Conservation (phyloP, 2,888 invertebrate species). For the Trachelus stipa region DNA sequence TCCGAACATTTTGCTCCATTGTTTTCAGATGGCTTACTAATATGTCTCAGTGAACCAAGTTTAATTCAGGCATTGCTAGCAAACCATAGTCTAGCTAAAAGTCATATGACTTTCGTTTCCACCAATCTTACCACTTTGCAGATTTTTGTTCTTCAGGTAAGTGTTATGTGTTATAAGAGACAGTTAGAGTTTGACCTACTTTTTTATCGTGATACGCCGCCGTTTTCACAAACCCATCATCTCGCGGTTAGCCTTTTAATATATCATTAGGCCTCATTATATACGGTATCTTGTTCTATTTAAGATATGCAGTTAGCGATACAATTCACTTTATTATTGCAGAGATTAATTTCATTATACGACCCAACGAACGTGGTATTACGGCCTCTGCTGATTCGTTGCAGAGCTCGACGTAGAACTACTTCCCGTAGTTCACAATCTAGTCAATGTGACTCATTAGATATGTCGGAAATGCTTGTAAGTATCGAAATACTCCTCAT, state of each 20-base stretch:
- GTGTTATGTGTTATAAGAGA: conserved; percentile 8
- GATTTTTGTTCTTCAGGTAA: conserved; percentile 71
- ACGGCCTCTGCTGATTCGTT: conserved; percentile 66
- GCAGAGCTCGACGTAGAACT: conserved; percentile 55
- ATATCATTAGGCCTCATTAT: not conserved
- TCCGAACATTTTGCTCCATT: not conserved
- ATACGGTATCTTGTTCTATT: not conserved
- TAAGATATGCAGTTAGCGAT: not conserved
- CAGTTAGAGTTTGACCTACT: not conserved
- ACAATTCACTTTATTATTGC: conserved; percentile 15
- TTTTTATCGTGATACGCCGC: not conserved
- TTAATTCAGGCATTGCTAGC: conserved; percentile 67
- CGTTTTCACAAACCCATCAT: not conserved
- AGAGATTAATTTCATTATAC: conserved; percentile 70
- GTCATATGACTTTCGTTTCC: conserved; percentile 68
- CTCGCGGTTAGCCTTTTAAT: not conserved
- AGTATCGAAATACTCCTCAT: conserved; percentile 24
- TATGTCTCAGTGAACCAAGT: conserved; percentile 64
- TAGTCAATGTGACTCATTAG: conserved; percentile 68
- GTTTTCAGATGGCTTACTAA: conserved; percentile 67
- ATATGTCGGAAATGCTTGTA: conserved; percentile 60
- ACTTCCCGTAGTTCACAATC: conserved; percentile 68
- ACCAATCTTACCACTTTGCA: conserved; percentile 70
- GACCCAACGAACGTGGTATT: conserved; percentile 74
- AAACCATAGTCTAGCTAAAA: conserved; percentile 65